Conservation (phyloP, 2,888 invertebrate species). For the Neoitamus cyanurus region DNA sequence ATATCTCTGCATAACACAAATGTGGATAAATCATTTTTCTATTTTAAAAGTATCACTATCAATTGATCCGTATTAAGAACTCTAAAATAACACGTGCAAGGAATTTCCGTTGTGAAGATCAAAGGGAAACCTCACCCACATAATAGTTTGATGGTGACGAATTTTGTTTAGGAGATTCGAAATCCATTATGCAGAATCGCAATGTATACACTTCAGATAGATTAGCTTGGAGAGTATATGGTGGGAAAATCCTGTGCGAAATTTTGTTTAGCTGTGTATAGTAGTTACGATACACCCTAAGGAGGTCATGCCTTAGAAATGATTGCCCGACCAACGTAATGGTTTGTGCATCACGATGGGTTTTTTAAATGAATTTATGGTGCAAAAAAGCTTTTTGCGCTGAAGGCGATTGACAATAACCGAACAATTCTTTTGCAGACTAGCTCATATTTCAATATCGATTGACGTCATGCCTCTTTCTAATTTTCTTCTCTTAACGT, state of each 20-base stretch:
- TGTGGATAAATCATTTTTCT: not conserved
- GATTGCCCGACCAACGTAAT: constrained; percentile 33
- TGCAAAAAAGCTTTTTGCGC: constrained; percentile 31
- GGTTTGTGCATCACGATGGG: constrained; percentile 40
- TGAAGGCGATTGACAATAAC: constrained; percentile 43
- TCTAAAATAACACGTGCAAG: not conserved
- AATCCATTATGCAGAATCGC: not conserved
- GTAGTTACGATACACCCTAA: constrained; percentile 45
- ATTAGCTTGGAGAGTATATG: not conserved
- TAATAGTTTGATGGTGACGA: not conserved
- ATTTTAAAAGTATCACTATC: not conserved
- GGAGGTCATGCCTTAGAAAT: constrained; percentile 44
- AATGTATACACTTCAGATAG: not conserved
- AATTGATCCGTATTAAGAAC: not conserved
- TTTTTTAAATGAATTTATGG: constrained; percentile 35
- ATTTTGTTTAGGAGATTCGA: not conserved
- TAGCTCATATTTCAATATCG: constrained; percentile 27
- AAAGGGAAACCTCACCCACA: not conserved
- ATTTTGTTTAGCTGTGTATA: not conserved
- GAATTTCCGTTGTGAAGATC: not conserved
- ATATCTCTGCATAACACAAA: not conserved
- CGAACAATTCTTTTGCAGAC: constrained; percentile 3
- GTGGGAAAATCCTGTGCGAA: constrained; percentile 6
- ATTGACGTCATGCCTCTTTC: constrained; percentile 39
- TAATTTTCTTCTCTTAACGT: constrained; percentile 38